Evolutionary conservation across 1,140 invertebrate species (phyloP).

Genomic region (Diabrotica virgifera): DNA sequence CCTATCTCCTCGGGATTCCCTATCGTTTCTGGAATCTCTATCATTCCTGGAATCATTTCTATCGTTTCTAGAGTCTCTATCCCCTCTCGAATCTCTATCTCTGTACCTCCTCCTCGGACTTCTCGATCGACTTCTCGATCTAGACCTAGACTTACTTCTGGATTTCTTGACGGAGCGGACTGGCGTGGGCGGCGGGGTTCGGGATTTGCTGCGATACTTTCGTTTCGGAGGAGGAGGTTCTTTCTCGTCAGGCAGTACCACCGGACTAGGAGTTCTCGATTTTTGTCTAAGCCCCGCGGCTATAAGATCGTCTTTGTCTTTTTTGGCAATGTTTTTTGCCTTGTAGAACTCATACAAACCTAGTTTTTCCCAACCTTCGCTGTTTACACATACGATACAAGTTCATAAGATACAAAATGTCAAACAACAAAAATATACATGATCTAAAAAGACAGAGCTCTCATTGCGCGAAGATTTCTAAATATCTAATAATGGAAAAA

Average conservation of each 20-base stretch:
- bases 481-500: too few species aligned
- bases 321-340: conserved; percentile 87
- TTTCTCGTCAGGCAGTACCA: conserved; percentile 61
- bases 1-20: conserved; percentile 35
- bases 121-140: conserved; percentile 38
- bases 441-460: too few species aligned
- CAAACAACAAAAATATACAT: not conserved
- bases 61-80: conserved; percentile 19
- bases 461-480: too few species aligned
- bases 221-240: conserved; percentile 71
- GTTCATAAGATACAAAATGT: conserved; percentile 16
- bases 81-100: conserved; percentile 17
- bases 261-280: conserved; percentile 72
- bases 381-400: conserved; percentile 45
- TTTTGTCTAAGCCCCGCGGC: conserved; percentile 63
- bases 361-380: conserved; percentile 97
- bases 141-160: conserved; percentile 43
- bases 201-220: conserved; percentile 65
- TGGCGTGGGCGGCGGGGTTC: conserved; percentile 32
- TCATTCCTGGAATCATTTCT: not conserved
- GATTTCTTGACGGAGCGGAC: conserved; percentile 20
- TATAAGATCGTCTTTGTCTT: conserved; percentile 85
- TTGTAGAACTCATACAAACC: conserved; percentile 97
- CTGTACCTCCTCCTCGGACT: conserved; percentile 27
- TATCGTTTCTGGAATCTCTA: conserved; percentile 9